Percentiles rank a stretch among this genome's conserved stretches.
Evolutionary conservation across 2,888 invertebrate genomes (phyloP).

Genomic region (Lottia scabra): DNA sequence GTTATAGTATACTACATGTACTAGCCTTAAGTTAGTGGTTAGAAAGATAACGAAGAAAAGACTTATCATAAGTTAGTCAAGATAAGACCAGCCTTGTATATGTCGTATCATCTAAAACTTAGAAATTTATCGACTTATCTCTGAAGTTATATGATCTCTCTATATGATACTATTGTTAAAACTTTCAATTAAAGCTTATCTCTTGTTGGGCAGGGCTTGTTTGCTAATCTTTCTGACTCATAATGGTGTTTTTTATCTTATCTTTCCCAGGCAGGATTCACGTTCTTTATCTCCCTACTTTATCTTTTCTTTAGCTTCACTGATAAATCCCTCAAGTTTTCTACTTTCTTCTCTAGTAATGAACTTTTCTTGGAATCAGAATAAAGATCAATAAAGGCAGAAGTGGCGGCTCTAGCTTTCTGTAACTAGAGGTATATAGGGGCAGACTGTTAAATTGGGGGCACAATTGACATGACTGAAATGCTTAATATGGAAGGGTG

Average conservation of each 20-base stretch:
- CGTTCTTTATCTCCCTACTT: not conserved
- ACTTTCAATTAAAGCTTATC: conserved; percentile 7
- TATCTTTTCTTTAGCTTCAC: not conserved
- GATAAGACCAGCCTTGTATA: not conserved
- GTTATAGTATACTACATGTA: no score
- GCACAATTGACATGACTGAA: no score
- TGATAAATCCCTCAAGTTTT: not conserved
- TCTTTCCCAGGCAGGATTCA: not conserved
- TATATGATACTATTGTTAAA: conserved; percentile 4
- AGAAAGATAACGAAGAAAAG: not conserved
- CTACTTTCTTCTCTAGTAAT: not conserved
- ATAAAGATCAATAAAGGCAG: no score
- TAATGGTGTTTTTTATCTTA: conserved; percentile 4
- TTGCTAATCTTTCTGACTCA: conserved; percentile 2
- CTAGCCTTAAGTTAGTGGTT: not conserved
- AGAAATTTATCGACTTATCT: not conserved
- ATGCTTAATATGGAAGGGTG: no score
- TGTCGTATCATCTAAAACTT: not conserved
- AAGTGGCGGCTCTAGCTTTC: no score
- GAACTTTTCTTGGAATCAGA: no score
- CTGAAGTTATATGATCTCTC: not conserved
- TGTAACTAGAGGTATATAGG: no score
- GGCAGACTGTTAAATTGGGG: no score
- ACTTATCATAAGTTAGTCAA: not conserved
- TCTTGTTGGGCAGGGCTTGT: conserved; percentile 1